Evolutionary conservation across 1,140 invertebrate species (phyloP).

Genomic region (Carposina sasakii): DNA sequence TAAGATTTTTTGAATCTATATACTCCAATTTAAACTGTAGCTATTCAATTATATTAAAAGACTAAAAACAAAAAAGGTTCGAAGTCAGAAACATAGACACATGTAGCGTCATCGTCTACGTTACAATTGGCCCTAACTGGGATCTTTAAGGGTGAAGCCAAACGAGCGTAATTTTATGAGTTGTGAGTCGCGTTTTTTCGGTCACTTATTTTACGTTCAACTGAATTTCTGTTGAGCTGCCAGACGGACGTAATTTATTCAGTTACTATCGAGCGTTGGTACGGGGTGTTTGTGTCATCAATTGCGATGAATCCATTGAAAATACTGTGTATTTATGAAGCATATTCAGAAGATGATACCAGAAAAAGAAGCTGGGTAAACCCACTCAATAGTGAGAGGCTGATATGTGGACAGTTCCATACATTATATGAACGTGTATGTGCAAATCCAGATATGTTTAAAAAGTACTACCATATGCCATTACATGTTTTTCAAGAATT

Average conservation of each 20-base stretch:
- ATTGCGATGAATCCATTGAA: constrained; percentile 24
- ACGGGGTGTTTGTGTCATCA: constrained; percentile 18
- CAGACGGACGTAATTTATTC: constrained; percentile 4
- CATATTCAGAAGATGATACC: constrained; percentile 27
- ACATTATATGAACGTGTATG: constrained; percentile 24
- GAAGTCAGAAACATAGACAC: too few species aligned
- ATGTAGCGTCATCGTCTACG: too few species aligned
- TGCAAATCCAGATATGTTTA: constrained; percentile 26
- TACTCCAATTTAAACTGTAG: too few species aligned
- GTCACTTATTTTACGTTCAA: constrained; percentile 2
- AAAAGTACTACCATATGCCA: constrained; percentile 25
- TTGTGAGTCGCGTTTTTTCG: constrained; percentile 2
- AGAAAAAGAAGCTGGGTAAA: constrained; percentile 28
- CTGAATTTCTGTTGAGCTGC: constrained; percentile 1
- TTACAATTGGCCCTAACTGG: too few species aligned
- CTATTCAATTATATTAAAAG: too few species aligned
- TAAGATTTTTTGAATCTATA: too few species aligned
- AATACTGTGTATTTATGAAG: constrained; percentile 27
- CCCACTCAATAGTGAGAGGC: constrained; percentile 23
- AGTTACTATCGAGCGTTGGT: constrained; percentile 3
- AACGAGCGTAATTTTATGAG: constrained; percentile 3
- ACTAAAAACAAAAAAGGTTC: too few species aligned
- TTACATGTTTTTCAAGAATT: constrained; percentile 29
- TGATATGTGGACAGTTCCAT: constrained; percentile 23
- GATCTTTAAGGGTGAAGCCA: too few species aligned